A percentile compares a stretch with the other conserved stretches of the same genome.
Evolutionary conservation across 2,113 vertebrate genomes (phyloP).

Genomic region (Nothocercus nigrocapillus): DNA sequence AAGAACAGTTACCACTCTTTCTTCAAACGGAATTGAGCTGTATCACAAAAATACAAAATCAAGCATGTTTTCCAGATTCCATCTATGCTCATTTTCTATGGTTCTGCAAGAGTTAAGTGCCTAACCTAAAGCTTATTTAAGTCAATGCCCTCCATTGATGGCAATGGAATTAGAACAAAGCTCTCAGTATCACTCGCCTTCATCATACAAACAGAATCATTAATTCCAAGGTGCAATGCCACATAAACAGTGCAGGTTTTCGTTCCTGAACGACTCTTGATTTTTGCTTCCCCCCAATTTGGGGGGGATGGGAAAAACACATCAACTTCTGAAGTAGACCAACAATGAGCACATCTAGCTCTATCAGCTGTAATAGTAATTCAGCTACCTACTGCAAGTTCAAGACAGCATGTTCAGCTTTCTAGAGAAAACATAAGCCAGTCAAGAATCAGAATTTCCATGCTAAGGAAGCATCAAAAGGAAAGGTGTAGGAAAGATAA

Average conservation of each 20-base stretch:
- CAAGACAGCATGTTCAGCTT: not conserved
- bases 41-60: not conserved
- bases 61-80: not conserved
- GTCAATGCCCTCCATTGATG: not conserved
- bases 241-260: not conserved
- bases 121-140: not conserved
- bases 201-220: not conserved
- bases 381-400: not conserved
- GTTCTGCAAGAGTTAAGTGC: not conserved
- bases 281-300: not conserved
- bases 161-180: not conserved
- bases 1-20: constrained; percentile 78
- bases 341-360: not conserved
- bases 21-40: constrained; percentile 82
- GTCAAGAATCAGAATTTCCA: not conserved
- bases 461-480: not conserved
- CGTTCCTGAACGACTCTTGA: not conserved
- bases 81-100: not conserved
- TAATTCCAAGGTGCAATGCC: not conserved
- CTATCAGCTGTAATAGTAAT: not conserved
- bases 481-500: not conserved
- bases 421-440: not conserved
- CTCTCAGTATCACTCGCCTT: not conserved
- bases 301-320: too few relatives aligned
- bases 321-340: not conserved